Conservation (phyloP, 2,797 vertebrate species). For the Halcyon leucocephala region DNA sequence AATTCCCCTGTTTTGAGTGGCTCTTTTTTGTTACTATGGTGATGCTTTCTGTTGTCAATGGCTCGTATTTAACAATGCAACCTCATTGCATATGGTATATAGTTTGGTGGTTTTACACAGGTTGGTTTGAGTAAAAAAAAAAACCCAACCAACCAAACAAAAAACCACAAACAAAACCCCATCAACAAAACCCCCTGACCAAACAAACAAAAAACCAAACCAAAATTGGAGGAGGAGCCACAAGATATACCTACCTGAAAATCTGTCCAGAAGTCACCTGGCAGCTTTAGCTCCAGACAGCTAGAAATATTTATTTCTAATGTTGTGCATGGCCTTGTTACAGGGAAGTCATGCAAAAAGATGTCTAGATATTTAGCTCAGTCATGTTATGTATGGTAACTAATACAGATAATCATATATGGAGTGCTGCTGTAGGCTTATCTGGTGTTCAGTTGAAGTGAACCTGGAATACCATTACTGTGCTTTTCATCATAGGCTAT, state of each 20-base stretch:
- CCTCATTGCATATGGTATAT: neutral
- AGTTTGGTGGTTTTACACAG: neutral
- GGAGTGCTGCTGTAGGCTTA: neutral
- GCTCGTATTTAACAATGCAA: neutral
- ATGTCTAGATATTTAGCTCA: neutral
- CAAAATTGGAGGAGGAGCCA: neutral
- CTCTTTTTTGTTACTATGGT: neutral
- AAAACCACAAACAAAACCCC: too few species aligned
- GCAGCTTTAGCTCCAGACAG: neutral
- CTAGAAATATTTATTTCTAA: neutral
- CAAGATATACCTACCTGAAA: neutral
- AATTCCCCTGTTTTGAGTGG: neutral
- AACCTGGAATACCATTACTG: neutral
- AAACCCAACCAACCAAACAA: too few species aligned
- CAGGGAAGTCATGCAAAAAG: neutral
- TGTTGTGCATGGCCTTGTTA: neutral
- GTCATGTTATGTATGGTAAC: neutral
- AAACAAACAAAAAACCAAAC: too few species aligned
- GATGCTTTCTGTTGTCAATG: neutral
- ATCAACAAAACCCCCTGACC: too few species aligned
- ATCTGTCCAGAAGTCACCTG: neutral
- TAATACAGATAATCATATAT: neutral
- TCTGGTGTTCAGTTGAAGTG: neutral
- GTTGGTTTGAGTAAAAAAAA: neutral
- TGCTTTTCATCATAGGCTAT: neutral